Evolutionary conservation across 2,113 vertebrate genomes (phyloP).

Genomic region (Odontophorus gujanensis): DNA sequence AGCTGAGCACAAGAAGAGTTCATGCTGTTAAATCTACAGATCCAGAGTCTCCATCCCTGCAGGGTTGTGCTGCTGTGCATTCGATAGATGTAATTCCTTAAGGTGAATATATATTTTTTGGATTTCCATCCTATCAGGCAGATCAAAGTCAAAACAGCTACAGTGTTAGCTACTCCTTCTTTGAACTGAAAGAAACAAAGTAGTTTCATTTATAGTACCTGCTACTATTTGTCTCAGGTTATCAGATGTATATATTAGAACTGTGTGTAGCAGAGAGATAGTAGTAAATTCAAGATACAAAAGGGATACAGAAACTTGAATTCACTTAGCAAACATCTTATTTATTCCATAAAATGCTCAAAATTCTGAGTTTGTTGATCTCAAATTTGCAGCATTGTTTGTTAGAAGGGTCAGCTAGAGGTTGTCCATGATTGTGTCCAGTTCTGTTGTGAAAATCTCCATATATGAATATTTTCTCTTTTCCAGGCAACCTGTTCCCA

Average conservation of each 20-base stretch:
- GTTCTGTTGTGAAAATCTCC: background rate
- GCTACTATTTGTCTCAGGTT: background rate
- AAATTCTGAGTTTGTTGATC: background rate
- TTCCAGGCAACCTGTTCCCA: background rate
- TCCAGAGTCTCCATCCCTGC: background rate
- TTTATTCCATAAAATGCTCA: background rate
- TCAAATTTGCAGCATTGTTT: background rate
- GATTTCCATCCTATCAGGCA: background rate
- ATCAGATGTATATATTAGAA: background rate
- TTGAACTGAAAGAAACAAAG: background rate
- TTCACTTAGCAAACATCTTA: background rate
- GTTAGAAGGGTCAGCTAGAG: background rate
- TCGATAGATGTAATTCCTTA: background rate
- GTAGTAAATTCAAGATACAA: background rate
- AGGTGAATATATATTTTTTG: background rate
- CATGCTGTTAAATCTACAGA: background rate
- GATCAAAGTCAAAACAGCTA: background rate
- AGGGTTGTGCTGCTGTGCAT: background rate
- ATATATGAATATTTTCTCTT: background rate
- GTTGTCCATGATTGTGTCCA: background rate
- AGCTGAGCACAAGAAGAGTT: background rate
- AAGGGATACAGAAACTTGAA: background rate
- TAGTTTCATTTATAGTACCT: background rate
- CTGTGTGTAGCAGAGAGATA: background rate
- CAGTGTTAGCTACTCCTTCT: background rate